These are phyloP conservation scores for Diarsia rubi DNA, from an alignment of 2,888 invertebrate genomes.

Conservation along the genomic window DNA sequence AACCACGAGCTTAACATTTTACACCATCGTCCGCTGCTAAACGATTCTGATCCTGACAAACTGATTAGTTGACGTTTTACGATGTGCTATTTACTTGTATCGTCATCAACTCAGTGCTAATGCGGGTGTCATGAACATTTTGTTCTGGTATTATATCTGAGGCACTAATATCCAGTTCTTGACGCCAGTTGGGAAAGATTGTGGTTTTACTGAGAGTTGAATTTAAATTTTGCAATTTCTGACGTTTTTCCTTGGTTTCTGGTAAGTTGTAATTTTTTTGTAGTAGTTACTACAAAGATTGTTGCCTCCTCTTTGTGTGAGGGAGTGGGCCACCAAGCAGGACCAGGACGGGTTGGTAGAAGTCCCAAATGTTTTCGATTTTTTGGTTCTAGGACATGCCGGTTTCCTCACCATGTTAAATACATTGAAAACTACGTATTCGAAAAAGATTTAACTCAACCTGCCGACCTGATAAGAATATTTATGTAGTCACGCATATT, in stretches of 20 bases:
- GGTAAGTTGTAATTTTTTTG: not conserved
- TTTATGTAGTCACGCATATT: constrained; percentile 28
- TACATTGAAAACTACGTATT: not conserved
- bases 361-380: too few species aligned
- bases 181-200: not conserved
- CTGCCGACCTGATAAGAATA: constrained; percentile 34
- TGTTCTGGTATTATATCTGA: not conserved
- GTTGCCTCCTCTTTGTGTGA: not conserved
- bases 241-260: not conserved
- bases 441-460: not conserved
- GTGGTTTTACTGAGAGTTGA: not conserved
- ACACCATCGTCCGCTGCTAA: constrained; percentile 21
- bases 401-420: not conserved
- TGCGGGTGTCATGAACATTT: constrained; percentile 41
- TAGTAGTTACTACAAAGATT: not conserved
- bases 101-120: constrained; percentile 16
- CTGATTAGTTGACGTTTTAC: constrained; percentile 48
- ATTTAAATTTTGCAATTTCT: not conserved
- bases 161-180: not conserved
- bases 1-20: constrained; percentile 4
- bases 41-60: constrained; percentile 35
- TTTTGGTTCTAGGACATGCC: too few species aligned
- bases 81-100: constrained; percentile 51
- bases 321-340: too few species aligned
- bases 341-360: too few species aligned